phyloP scores from a whole-genome alignment of 2,113 vertebrate species.

The Acrocephalus arundinaceus region DNA sequence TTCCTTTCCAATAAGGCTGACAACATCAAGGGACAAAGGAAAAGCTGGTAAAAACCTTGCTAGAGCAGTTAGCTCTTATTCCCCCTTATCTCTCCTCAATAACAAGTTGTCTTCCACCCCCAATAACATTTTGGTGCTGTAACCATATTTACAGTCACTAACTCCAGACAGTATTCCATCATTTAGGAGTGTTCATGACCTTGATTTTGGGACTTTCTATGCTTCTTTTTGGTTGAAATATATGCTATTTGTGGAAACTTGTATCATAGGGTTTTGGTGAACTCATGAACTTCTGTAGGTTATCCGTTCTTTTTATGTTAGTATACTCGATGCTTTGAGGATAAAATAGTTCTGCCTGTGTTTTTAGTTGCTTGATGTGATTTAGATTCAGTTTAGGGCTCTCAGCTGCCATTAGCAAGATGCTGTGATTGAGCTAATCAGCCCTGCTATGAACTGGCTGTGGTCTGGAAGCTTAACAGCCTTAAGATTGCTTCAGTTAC shows the following conservation, averaged over 20 bases:
- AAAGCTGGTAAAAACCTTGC: neutral
- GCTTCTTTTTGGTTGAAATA: neutral
- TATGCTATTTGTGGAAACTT: neutral
- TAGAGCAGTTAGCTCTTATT: neutral
- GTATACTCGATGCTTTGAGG: neutral
- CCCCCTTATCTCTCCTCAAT: neutral
- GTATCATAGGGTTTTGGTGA: neutral
- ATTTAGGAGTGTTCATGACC: neutral
- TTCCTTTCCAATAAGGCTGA: neutral
- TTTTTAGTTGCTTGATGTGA: neutral
- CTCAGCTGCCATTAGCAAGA: neutral
- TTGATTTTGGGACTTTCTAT: neutral
- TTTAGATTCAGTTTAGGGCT: neutral
- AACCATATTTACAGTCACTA: neutral
- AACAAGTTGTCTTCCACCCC: neutral
- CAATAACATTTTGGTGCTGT: neutral
- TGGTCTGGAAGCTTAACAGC: neutral
- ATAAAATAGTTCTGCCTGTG: neutral
- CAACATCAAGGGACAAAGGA: neutral
- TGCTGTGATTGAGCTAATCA: conserved; percentile 18
- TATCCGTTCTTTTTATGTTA: neutral
- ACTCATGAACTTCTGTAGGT: neutral
- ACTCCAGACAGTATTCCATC: neutral
- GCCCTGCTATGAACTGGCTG: neutral
- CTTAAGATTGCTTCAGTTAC: neutral